phyloP scores from a whole-genome alignment of 2,797 vertebrate genomes.

The Chelon auratus region DNA sequence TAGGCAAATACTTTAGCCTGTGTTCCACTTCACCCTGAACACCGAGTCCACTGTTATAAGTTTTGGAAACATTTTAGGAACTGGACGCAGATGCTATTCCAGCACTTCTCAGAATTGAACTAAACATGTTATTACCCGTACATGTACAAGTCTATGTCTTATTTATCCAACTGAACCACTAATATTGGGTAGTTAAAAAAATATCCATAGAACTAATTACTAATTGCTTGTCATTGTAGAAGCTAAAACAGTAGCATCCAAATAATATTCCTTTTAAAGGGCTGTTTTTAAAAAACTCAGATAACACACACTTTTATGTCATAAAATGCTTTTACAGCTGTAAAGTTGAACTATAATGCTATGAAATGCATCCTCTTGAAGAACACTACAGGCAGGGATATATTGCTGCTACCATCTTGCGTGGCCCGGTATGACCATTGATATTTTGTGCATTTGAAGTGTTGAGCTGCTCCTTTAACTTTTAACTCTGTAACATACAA shows the following conservation, averaged over 20 bases:
- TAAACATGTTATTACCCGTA: not conserved
- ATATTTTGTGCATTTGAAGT: not conserved
- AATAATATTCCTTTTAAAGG: not conserved
- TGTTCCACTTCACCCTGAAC: slow-evolving; percentile 11
- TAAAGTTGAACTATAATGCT: not conserved
- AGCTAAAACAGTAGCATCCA: not conserved
- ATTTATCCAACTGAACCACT: not conserved
- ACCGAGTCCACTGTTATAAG: not conserved
- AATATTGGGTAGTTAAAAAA: not conserved
- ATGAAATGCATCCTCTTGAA: not conserved
- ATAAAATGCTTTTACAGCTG: too few species aligned
- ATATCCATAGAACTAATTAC: too few species aligned
- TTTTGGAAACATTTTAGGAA: slow-evolving; percentile 23
- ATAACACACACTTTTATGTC: too few species aligned
- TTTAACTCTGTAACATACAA: not conserved
- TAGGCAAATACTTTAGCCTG: slow-evolving; percentile 77
- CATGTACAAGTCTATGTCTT: not conserved
- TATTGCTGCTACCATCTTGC: not conserved
- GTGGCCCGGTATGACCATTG: not conserved
- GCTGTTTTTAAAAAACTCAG: not conserved
- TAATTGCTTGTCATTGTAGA: not conserved
- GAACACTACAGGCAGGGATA: not conserved
- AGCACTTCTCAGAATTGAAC: not conserved
- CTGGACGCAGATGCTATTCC: not conserved
- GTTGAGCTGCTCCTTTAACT: not conserved